Conservation (phyloP, 2,113 vertebrate genomes). For the Dendropsophus ebraccatus region DNA sequence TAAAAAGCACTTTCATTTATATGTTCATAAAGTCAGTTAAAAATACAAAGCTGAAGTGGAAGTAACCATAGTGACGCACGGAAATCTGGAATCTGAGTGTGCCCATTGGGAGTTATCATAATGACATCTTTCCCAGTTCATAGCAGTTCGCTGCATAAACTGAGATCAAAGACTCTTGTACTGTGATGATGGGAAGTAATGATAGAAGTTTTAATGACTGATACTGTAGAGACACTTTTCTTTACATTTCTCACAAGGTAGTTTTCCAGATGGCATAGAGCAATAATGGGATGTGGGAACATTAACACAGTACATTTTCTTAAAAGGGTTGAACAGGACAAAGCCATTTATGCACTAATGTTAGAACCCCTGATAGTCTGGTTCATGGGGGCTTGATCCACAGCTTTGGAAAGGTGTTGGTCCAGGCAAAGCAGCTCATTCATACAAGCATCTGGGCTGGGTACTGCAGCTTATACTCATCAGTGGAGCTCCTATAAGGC, state of each 20-base stretch:
- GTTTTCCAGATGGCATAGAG: not conserved
- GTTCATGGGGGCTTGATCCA: no score
- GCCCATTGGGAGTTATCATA: slow-evolving; percentile 12
- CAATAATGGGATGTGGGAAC: not conserved
- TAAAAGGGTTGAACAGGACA: not conserved
- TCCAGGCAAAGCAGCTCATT: not conserved
- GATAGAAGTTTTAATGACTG: not conserved
- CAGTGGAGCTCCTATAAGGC: not conserved
- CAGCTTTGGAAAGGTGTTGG: no score
- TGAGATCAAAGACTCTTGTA: not conserved
- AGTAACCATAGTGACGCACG: slow-evolving; percentile 16
- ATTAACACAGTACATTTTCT: not conserved
- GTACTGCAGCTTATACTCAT: not conserved
- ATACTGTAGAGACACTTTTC: not conserved
- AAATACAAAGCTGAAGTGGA: not conserved
- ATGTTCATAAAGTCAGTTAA: not conserved
- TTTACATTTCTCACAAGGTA: not conserved
- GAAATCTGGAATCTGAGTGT: not conserved
- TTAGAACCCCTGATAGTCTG: no score
- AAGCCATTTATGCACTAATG: not conserved
- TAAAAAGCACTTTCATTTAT: not conserved
- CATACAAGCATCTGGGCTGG: not conserved
- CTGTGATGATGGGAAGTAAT: not conserved
- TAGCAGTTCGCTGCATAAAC: not conserved
- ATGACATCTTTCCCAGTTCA: not conserved